Evolutionary conservation across 2,113 vertebrate species (phyloP).

Genomic region (Ochotona princeps): DNA sequence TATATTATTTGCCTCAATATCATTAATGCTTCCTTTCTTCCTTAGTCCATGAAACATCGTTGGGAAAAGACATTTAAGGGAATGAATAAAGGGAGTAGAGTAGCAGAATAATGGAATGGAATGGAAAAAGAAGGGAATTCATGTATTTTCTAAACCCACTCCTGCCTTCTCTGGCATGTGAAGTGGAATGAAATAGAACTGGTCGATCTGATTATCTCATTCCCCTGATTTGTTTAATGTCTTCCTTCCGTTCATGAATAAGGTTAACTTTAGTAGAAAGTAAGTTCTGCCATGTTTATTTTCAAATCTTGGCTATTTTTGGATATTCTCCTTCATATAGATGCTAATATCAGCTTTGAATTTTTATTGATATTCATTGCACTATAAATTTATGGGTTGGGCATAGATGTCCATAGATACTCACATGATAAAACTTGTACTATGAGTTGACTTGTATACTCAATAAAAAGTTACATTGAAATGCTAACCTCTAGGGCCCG

Average conservation of each 20-base stretch:
- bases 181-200: background rate
- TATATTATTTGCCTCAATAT: background rate
- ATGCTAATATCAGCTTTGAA: background rate
- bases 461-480: background rate
- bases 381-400: background rate
- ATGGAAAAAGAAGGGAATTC: background rate
- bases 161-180: background rate
- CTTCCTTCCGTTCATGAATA: no score
- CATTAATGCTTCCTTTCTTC: background rate
- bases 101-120: background rate
- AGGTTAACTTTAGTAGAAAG: background rate
- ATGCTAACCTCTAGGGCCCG: background rate
- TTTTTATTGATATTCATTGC: background rate
- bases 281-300: background rate
- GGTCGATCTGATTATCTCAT: background rate
- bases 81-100: background rate
- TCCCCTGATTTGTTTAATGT: background rate
- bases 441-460: background rate
- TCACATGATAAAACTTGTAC: background rate
- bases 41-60: background rate
- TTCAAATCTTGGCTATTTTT: background rate
- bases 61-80: background rate
- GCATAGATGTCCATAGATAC: background rate
- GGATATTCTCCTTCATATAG: background rate
- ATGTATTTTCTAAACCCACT: background rate